Conservation (phyloP, 1,140 invertebrate genomes). For the Tetragonula clypearis region DNA sequence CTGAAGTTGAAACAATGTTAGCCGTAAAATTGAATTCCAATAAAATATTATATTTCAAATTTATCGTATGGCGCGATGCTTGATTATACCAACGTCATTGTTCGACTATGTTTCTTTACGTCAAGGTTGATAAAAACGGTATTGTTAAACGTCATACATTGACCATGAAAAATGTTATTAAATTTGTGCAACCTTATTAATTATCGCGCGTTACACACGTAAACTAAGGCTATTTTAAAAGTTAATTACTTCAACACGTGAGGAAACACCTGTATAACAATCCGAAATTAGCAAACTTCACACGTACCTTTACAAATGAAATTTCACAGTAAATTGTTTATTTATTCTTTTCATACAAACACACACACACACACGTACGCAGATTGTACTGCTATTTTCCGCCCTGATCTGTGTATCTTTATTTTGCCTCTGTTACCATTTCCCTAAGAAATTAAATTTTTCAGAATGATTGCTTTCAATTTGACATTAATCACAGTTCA, state of each 20-base stretch:
- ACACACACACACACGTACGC: too few species aligned
- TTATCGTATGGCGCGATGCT: not conserved
- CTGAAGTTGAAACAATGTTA: not conserved
- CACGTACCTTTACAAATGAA: too few species aligned
- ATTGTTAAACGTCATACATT: not conserved
- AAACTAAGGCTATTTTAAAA: not conserved
- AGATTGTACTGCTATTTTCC: too few species aligned
- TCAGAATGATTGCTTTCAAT: not conserved
- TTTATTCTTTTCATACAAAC: too few species aligned
- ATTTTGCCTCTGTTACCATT: not conserved
- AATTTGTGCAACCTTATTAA: not conserved
- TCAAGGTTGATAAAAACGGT: not conserved
- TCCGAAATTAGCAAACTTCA: too few species aligned
- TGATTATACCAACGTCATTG: slow-evolving; percentile 1
- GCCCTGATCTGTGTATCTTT: too few species aligned
- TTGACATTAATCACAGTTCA: not conserved
- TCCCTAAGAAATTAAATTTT: not conserved
- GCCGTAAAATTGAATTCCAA: not conserved
- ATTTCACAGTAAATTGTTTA: too few species aligned
- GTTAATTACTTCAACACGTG: not conserved
- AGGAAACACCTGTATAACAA: too few species aligned
- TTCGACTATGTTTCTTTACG: not conserved
- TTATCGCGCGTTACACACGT: not conserved
- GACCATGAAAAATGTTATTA: not conserved
- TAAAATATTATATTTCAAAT: not conserved